Percentiles rank a stretch among this genome's conserved stretches.
phyloP scores from a whole-genome alignment of 2,888 invertebrate genomes.

The Diarsia mendica region DNA sequence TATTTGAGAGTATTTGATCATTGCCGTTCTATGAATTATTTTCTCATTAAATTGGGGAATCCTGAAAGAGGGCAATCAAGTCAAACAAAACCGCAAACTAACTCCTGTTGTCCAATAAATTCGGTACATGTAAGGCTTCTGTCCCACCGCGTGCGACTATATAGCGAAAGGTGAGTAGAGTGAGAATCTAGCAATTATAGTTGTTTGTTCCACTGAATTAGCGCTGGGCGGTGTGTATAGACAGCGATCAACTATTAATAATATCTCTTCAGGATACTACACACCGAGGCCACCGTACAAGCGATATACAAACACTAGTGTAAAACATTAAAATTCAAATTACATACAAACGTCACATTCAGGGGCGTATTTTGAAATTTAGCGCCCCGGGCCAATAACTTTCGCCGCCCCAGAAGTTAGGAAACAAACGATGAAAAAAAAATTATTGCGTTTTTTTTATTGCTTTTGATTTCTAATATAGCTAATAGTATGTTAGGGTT shows the following conservation, averaged over 20 bases:
- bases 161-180: neutral
- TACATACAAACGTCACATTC: no score
- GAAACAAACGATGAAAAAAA: no score
- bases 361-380: no score
- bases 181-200: no score
- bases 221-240: neutral
- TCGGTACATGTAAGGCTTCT: neutral
- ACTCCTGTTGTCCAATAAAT: slow-evolving; percentile 16
- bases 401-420: no score
- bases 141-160: neutral
- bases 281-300: no score
- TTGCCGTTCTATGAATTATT: neutral
- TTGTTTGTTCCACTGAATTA: neutral
- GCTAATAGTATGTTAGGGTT: no score
- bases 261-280: neutral
- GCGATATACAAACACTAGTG: no score
- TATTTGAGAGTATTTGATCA: neutral
- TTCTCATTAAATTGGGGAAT: neutral
- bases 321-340: no score
- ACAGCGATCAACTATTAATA: neutral
- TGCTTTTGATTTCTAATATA: no score
- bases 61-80: neutral
- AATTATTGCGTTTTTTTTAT: no score
- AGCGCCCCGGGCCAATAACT: no score
- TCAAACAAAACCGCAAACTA: neutral